Base-by-base conservation (phyloP, 2,888 invertebrate species). In the Monopis laevigella region DNA sequence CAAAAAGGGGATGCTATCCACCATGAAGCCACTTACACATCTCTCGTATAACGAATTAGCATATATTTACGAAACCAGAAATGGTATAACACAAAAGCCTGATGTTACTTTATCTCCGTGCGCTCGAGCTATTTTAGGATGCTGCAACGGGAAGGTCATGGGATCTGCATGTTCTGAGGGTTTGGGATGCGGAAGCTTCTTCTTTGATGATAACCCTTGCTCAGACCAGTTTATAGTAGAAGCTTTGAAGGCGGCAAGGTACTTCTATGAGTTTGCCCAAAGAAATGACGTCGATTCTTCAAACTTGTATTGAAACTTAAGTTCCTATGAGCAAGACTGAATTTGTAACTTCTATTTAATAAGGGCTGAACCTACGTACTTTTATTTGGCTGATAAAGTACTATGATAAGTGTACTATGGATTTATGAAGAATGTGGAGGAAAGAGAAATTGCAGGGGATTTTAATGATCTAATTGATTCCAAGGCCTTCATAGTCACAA, bases 121-220 rank as follows among this genome's bases (percentile, higher is more conserved):
- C 53, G 86, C 88, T 0, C 87, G 89, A 85, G 92, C 92, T 0
- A 88, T 92, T 39, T 69, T 90, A 4, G 84, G 87, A 2, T 93
- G 92, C 56, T 92, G 92, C 54, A 73, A 85, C 1, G 63, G 68
- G 0, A 59, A 62, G 17, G 66, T 66, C n/a, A 68, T 66, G 44
- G 62, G 72, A 10, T 65, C 84, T 39, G 65, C 78, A 2, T 93
- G 92, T 58, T 92, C 92, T 45, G 91, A 91, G 61, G 69, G 82
- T 6, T 65, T 88, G 41, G 85, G 86, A 5, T 93, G 92, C 58
- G 84, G 85, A 0, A 89, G 89, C 0, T 84, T 86, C 39, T 90
- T 89, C 67, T 91, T 90, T 82, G 90, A 86, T 47, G 88, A 83
- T 45, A 88, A 87, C 56, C 90, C 91, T 0, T 93, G 92, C 59